These are phyloP conservation scores for Fissipunctia ypsillon DNA, from an alignment of 2,888 invertebrate genomes.

Conservation along the genomic window DNA sequence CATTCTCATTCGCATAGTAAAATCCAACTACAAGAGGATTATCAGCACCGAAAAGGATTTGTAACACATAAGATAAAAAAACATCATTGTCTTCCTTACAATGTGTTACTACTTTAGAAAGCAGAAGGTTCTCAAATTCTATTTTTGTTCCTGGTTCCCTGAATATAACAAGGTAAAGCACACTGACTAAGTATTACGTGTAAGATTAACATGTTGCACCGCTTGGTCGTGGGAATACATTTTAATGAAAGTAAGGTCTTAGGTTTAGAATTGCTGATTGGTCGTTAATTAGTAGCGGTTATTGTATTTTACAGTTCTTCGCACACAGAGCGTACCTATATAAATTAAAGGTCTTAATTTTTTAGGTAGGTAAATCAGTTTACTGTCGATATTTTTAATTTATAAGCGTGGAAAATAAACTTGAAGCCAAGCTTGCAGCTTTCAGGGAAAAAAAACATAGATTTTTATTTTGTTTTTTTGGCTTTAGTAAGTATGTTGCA, in stretches of 20 bases:
- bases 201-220: slow-evolving; percentile 12
- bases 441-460: no score
- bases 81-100: no score
- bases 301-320: slow-evolving; percentile 1
- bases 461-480: neutral
- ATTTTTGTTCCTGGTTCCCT: neutral
- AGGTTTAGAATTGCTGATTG: slow-evolving; percentile 19
- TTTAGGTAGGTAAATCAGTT: neutral
- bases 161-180: neutral
- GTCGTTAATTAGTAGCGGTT: neutral
- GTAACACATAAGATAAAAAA: no score
- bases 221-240: slow-evolving; percentile 10
- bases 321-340: neutral
- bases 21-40: no score
- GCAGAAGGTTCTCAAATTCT: neutral
- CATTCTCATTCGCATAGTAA: no score
- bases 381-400: neutral
- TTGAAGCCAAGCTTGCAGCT: neutral
- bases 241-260: slow-evolving; percentile 15
- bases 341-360: neutral
- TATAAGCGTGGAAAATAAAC: neutral
- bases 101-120: neutral
- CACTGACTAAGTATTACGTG: slow-evolving; percentile 14
- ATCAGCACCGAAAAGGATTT: no score
- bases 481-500: neutral